phyloP scores from a whole-genome alignment of 53 echinoderm and acorn worm genomes.

The Actinopyga echinites region DNA sequence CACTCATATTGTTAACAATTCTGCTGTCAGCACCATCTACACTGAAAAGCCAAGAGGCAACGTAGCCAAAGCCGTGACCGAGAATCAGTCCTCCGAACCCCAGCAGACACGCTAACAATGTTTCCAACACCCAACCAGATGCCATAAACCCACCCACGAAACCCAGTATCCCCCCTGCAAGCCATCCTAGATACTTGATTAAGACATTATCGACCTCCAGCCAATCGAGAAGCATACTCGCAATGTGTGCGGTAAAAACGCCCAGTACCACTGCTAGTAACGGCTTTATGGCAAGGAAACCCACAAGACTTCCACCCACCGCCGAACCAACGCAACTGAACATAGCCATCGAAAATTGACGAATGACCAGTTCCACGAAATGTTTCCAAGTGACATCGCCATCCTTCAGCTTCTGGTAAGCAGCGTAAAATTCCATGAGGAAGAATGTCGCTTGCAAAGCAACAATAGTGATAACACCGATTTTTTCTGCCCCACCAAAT shows the following conservation, averaged over 20 bases:
- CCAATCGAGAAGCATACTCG: slow-evolving; percentile 12
- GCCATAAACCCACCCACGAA: slow-evolving; percentile 7
- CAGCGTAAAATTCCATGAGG: slow-evolving; percentile 19
- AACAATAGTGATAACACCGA: slow-evolving; percentile 11
- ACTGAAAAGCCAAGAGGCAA: slow-evolving; percentile 1
- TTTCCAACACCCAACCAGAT: slow-evolving; percentile 16
- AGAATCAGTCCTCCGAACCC: slow-evolving; percentile 5
- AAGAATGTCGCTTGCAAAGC: slow-evolving; percentile 6
- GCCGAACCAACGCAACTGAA: slow-evolving; percentile 29
- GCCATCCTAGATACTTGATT: slow-evolving; percentile 22
- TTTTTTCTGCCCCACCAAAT: slow-evolving; percentile 26
- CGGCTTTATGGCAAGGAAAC: not conserved
- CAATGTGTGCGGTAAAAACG: not conserved
- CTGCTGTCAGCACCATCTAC: not conserved
- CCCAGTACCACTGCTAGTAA: not conserved
- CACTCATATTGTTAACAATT: not conserved
- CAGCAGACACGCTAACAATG: slow-evolving; percentile 8
- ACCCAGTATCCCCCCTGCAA: slow-evolving; percentile 20
- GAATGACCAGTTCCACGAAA: slow-evolving; percentile 31
- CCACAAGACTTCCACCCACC: slow-evolving; percentile 9
- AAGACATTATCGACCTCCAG: not conserved
- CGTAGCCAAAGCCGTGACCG: slow-evolving; percentile 12
- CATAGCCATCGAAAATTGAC: slow-evolving; percentile 29
- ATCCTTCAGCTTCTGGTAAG: not conserved
- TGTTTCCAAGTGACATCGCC: slow-evolving; percentile 30